Evolutionary conservation across 2,113 vertebrate genomes (phyloP).

Genomic region (Scopus umbretta): DNA sequence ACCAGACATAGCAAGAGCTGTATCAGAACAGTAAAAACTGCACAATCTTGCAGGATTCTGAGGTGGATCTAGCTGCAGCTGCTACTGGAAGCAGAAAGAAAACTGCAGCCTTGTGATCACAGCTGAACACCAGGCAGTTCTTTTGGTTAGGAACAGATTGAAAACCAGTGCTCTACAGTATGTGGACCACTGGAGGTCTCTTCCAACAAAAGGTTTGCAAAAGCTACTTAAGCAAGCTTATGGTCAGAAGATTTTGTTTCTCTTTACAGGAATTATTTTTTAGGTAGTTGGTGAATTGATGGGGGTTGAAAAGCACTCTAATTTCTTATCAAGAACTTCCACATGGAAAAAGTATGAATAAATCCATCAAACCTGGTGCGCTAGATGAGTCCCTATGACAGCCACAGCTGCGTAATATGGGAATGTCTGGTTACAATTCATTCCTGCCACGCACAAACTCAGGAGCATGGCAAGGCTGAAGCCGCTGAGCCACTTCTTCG

Average conservation of each 20-base stretch:
- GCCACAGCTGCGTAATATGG: slow-evolving; percentile 83
- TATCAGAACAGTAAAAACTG: not conserved
- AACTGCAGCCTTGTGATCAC: not conserved
- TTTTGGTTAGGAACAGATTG: not conserved
- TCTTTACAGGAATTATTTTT: not conserved
- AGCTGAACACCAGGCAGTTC: not conserved
- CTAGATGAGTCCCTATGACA: slow-evolving; percentile 74
- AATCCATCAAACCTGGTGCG: slow-evolving; percentile 79
- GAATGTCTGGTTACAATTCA: slow-evolving; percentile 79
- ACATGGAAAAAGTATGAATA: not conserved
- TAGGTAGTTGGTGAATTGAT: not conserved
- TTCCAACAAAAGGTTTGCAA: not conserved
- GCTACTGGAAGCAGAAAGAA: not conserved
- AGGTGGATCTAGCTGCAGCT: not conserved
- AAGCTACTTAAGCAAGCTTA: not conserved
- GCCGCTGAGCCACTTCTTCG: slow-evolving; percentile 87
- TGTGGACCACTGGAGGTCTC: not conserved
- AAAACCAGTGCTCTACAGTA: not conserved
- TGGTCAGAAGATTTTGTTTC: not conserved
- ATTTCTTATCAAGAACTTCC: not conserved
- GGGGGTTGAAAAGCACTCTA: not conserved
- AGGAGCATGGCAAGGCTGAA: slow-evolving; percentile 85
- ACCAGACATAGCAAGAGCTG: not conserved
- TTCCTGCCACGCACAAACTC: slow-evolving; percentile 77
- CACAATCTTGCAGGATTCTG: not conserved